These are phyloP conservation scores for Ptychobarbus kaznakovi DNA, from an alignment of 2,797 vertebrate species.

Conservation along the genomic window DNA sequence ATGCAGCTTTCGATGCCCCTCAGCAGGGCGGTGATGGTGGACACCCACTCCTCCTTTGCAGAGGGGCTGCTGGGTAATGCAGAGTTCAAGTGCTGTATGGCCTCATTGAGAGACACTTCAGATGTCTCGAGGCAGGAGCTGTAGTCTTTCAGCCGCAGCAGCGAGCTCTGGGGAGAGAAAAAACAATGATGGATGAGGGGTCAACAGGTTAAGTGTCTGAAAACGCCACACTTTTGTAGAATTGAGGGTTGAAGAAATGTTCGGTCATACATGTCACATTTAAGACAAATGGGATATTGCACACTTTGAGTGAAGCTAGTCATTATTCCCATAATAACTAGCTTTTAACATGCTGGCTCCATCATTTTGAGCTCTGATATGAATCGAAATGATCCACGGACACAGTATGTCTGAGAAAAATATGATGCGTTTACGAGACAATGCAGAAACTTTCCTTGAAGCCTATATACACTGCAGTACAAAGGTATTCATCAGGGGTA, in stretches of 20 bases:
- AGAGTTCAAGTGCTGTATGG: conserved; percentile 91
- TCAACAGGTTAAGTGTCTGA: neutral
- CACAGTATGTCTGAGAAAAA: neutral
- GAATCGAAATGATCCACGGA: neutral
- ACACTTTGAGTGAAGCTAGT: neutral
- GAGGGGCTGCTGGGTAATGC: conserved; percentile 76
- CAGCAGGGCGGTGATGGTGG: conserved; percentile 88
- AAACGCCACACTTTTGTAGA: neutral
- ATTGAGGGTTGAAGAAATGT: neutral
- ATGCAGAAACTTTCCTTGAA: neutral
- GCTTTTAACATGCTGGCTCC: conserved; percentile 1
- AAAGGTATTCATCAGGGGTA: too few species aligned
- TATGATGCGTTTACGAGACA: neutral
- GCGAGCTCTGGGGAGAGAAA: conserved; percentile 81
- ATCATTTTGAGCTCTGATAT: conserved; percentile 5
- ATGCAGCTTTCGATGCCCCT: conserved; percentile 87
- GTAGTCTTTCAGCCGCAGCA: conserved; percentile 87
- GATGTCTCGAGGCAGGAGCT: conserved; percentile 91
- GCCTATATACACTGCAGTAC: neutral
- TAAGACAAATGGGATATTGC: neutral
- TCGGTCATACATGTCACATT: neutral
- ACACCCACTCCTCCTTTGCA: conserved; percentile 93
- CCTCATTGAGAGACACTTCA: conserved; percentile 91
- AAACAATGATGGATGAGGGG: neutral
- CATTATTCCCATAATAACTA: conserved; percentile 13